A percentile compares a stretch with the other conserved stretches of the same genome.
Evolutionary conservation across 2,113 vertebrate genomes (phyloP).

Genomic region (Lethenteron camtschaticum): DNA sequence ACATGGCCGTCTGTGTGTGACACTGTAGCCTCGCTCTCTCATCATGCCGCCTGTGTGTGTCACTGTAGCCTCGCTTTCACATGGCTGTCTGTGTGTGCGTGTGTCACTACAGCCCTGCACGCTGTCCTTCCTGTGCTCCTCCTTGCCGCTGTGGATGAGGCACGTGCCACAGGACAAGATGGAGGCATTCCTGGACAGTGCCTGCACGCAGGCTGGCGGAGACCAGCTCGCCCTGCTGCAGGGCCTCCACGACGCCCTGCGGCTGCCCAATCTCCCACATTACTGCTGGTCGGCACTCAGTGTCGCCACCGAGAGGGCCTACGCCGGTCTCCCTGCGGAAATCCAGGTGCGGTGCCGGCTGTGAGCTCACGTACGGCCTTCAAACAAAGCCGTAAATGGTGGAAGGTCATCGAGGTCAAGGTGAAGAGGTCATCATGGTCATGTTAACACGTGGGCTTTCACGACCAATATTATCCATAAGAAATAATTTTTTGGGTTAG

Average conservation of each 20-base stretch:
- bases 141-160: conserved; percentile 52
- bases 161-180: conserved; percentile 63
- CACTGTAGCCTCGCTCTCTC: no score
- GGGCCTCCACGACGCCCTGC: conserved; percentile 53
- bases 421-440: neutral
- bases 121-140: conserved; percentile 23
- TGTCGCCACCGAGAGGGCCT: conserved; percentile 42
- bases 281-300: conserved; percentile 48
- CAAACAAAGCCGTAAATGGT: no score
- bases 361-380: no score
- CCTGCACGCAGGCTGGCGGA: neutral
- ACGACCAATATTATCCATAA: neutral
- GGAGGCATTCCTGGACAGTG: conserved; percentile 35
- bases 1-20: no score
- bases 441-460: neutral
- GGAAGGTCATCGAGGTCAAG: neutral
- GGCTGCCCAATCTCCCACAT: conserved; percentile 39
- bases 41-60: no score
- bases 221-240: conserved; percentile 23
- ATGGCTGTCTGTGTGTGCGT: no score
- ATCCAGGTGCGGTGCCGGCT: conserved; percentile 31
- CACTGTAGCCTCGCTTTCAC: no score
- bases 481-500: no score
- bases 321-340: conserved; percentile 40
- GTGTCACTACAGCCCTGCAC: no score